phyloP scores from a whole-genome alignment of 2,113 vertebrate genomes.

The Sminthopsis crassicaudata region DNA sequence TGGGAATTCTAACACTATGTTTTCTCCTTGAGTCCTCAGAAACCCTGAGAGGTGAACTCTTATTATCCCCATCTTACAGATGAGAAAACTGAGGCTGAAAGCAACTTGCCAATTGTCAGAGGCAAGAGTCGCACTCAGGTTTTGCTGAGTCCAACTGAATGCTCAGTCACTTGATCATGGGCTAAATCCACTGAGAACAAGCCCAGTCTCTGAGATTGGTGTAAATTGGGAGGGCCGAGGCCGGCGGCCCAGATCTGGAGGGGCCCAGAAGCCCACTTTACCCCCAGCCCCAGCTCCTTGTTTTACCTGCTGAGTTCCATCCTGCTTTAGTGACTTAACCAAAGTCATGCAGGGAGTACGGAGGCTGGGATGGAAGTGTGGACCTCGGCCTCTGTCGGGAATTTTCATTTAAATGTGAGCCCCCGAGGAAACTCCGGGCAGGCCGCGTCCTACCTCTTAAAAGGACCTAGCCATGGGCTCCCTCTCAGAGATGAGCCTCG shows the following conservation, averaged over 20 bases:
- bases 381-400: not conserved
- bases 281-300: too few relatives aligned
- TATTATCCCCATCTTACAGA: not conserved
- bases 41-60: not conserved
- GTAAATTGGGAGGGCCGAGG: too few relatives aligned
- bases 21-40: not conserved
- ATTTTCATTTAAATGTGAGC: not conserved
- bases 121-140: not conserved
- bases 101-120: not conserved
- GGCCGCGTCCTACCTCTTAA: not conserved
- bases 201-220: not conserved
- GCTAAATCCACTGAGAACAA: not conserved
- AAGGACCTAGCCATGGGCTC: fast-evolving
- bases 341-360: not conserved
- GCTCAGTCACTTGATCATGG: not conserved
- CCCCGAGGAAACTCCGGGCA: not conserved
- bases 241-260: not conserved
- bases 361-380: too few relatives aligned
- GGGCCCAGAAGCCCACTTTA: too few relatives aligned
- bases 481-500: not conserved
- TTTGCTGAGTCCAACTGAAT: too few relatives aligned
- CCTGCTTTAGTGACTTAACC: not conserved
- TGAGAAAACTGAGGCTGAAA: not conserved
- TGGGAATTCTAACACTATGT: not conserved
- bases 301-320: too few relatives aligned